phyloP scores from a whole-genome alignment of 1,140 invertebrate species.

The Drosophila oshimai region DNA sequence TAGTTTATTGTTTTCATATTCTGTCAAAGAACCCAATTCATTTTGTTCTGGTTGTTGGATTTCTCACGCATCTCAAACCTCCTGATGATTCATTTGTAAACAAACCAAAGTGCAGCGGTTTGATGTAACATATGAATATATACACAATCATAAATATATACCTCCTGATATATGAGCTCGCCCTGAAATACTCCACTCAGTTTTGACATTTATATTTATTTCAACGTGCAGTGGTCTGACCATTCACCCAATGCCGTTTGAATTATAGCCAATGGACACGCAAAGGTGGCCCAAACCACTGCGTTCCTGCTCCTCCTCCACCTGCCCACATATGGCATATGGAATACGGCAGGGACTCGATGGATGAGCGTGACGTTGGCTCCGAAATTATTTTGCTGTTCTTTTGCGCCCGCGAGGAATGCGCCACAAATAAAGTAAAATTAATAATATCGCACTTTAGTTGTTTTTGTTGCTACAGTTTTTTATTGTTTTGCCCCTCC shows the following conservation, averaged over 20 bases:
- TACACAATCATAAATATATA: constrained; percentile 4
- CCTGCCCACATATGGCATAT: constrained; percentile 26
- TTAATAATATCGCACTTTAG: constrained; percentile 66
- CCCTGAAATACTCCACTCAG: constrained; percentile 68
- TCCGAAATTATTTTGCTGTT: constrained; percentile 12
- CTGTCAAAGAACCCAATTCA: not conserved
- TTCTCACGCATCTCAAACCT: constrained; percentile 49
- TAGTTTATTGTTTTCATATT: not conserved
- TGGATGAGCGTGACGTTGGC: constrained; percentile 49
- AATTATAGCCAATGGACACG: constrained; percentile 78
- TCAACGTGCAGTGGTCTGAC: constrained; percentile 66
- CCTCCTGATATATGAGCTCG: constrained; percentile 37
- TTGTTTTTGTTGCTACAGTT: constrained; percentile 44
- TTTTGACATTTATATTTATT: constrained; percentile 82
- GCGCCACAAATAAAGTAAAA: constrained; percentile 52
- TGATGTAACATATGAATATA: constrained; percentile 9
- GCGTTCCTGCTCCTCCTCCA: constrained; percentile 20
- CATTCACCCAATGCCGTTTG: constrained; percentile 61
- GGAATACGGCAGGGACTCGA: constrained; percentile 19
- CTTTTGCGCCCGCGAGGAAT: constrained; percentile 35
- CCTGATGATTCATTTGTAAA: constrained; percentile 59
- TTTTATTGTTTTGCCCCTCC: constrained; percentile 36
- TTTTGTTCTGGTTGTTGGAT: not conserved
- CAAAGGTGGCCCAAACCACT: constrained; percentile 68
- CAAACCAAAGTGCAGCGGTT: constrained; percentile 42